phyloP scores from a whole-genome alignment of 2,113 vertebrate species.

The Coregonus clupeaformis region DNA sequence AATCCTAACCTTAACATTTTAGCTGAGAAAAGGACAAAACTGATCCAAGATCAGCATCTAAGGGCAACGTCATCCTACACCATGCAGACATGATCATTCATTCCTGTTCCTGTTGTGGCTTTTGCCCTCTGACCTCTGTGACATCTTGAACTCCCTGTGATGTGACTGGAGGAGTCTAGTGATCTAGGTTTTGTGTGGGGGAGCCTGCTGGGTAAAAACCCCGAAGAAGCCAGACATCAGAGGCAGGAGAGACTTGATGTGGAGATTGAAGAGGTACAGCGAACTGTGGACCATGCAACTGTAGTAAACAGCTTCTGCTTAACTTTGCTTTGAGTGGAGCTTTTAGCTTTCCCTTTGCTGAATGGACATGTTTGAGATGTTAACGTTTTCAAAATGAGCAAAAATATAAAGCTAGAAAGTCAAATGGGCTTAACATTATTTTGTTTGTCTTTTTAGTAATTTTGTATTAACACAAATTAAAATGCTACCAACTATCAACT shows the following conservation, averaged over 20 bases:
- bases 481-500: slow-evolving; percentile 35
- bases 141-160: not conserved
- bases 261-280: slow-evolving; percentile 58
- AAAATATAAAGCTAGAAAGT: not conserved
- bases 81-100: not conserved
- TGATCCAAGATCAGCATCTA: too few relatives aligned
- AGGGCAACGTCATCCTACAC: too few relatives aligned
- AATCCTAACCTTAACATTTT: too few relatives aligned
- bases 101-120: not conserved
- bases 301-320: not conserved
- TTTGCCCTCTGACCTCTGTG: not conserved
- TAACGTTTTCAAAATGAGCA: not conserved
- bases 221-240: slow-evolving; percentile 58
- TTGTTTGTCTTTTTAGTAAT: too few relatives aligned
- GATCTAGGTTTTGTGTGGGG: slow-evolving; percentile 56
- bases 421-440: too few relatives aligned
- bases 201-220: slow-evolving; percentile 54
- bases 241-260: slow-evolving; percentile 55
- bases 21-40: too few relatives aligned
- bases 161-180: slow-evolving; percentile 45
- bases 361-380: not conserved
- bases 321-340: not conserved
- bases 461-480: not conserved
- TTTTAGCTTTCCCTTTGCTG: not conserved
- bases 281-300: not conserved